These are phyloP conservation scores for Eolophus roseicapilla DNA, from an alignment of 2,113 vertebrate species.

Conservation along the genomic window DNA sequence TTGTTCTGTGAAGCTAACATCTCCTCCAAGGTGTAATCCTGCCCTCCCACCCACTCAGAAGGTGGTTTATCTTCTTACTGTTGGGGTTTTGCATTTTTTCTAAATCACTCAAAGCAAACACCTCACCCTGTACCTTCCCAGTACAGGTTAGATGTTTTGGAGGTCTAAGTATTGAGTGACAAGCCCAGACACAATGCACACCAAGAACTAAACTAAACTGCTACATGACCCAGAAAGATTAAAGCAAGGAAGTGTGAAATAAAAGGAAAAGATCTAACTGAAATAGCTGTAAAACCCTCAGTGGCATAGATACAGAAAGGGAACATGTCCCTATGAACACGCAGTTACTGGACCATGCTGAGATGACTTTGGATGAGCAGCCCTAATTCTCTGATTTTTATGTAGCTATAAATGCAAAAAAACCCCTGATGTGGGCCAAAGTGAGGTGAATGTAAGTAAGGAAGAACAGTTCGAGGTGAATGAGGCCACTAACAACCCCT, in stretches of 20 bases:
- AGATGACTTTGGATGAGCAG: not conserved
- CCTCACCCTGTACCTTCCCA: not conserved
- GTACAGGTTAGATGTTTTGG: conserved; percentile 29
- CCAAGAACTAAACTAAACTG: conserved; percentile 19
- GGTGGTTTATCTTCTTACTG: not conserved
- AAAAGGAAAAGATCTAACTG: conserved; percentile 38
- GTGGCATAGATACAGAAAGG: not conserved
- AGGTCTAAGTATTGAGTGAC: conserved; percentile 5
- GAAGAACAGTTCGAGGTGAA: not conserved
- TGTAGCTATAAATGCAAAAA: conserved; percentile 17
- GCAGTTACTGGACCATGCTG: not conserved
- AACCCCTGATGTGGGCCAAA: not conserved
- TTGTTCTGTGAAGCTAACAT: not conserved
- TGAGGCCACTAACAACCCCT: not conserved
- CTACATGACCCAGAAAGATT: conserved; percentile 26
- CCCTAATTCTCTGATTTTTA: conserved; percentile 46
- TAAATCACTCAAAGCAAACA: not conserved
- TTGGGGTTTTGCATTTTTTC: not conserved
- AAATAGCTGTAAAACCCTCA: conserved; percentile 44
- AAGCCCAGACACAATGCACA: not conserved
- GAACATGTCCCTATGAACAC: not conserved
- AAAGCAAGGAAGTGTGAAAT: conserved; percentile 53
- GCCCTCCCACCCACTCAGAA: not conserved
- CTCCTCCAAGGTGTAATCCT: not conserved
- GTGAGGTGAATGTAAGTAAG: not conserved